These are phyloP conservation scores for Arctocebus calabarensis DNA, from an alignment of 2,797 vertebrate genomes.

Conservation along the genomic window DNA sequence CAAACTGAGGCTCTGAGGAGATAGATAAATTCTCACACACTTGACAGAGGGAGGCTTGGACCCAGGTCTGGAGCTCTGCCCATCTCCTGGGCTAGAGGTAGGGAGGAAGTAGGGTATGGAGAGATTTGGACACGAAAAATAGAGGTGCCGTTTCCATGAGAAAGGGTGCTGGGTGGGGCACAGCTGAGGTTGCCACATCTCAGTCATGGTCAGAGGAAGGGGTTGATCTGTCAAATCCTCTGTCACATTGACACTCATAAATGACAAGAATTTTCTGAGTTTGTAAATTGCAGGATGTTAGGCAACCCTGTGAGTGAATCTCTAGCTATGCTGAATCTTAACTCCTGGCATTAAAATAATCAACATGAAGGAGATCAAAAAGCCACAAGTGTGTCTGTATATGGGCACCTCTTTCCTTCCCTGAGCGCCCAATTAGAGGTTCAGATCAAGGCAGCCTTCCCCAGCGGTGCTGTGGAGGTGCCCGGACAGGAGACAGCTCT, in stretches of 20 bases:
- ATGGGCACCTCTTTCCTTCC: not conserved
- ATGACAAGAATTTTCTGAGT: not conserved
- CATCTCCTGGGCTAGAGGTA: no score
- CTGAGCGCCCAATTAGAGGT: not conserved
- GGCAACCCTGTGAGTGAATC: not conserved
- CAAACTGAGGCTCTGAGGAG: not conserved
- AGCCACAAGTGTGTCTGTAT: no score
- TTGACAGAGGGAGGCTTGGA: not conserved
- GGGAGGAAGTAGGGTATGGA: not conserved
- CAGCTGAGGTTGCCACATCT: accelerated
- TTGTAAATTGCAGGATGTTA: no score
- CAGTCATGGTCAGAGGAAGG: accelerated
- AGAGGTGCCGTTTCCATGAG: not conserved
- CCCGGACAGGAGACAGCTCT: not conserved
- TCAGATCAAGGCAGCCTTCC: not conserved
- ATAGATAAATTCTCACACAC: not conserved
- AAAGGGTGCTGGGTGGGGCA: accelerated
- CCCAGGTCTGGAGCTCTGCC: not conserved
- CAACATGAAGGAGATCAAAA: not conserved
- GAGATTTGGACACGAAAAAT: not conserved
- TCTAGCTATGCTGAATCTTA: not conserved
- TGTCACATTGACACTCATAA: not conserved
- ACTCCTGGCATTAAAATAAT: not conserved
- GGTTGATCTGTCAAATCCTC: not conserved
- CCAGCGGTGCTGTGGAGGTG: accelerated